These are phyloP conservation scores for Choloepus hoffmanni DNA, from an alignment of 2,113 vertebrate genomes.

Conservation along the genomic window DNA sequence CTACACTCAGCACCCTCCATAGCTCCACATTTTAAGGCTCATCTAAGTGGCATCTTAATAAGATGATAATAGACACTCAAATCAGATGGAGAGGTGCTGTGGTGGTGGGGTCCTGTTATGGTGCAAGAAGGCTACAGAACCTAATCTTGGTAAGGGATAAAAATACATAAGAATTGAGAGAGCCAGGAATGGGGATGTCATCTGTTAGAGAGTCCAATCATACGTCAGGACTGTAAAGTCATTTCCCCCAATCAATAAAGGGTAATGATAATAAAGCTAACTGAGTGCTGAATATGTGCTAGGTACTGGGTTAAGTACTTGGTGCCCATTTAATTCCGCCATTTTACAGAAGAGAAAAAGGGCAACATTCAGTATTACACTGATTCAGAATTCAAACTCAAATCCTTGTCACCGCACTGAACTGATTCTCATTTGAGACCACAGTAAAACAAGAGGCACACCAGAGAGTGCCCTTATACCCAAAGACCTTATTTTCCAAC, in stretches of 20 bases:
- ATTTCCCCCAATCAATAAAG: not conserved
- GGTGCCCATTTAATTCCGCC: not conserved
- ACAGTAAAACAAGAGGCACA: not conserved
- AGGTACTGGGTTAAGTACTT: not conserved
- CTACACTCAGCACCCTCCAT: not conserved
- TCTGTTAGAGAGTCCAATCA: not conserved
- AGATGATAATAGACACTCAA: constrained; percentile 67
- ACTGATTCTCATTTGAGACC: not conserved
- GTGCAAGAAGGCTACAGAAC: not conserved
- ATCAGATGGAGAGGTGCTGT: constrained; percentile 56
- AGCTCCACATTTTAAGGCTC: not conserved
- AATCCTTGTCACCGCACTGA: not conserved
- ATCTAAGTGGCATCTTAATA: constrained; percentile 42
- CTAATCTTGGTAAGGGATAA: not conserved
- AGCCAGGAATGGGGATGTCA: not conserved
- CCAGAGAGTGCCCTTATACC: not conserved
- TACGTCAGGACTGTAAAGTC: not conserved
- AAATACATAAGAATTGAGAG: not conserved
- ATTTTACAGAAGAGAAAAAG: constrained; percentile 14
- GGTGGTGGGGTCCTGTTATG: not conserved
- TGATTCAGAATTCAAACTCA: constrained; percentile 20
- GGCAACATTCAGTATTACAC: not conserved
- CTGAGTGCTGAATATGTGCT: not conserved
- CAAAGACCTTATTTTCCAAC: not conserved
- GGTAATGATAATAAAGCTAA: not conserved